These are phyloP conservation scores for Lymantria dispar DNA, from an alignment of 2,888 invertebrate genomes.

Conservation along the genomic window DNA sequence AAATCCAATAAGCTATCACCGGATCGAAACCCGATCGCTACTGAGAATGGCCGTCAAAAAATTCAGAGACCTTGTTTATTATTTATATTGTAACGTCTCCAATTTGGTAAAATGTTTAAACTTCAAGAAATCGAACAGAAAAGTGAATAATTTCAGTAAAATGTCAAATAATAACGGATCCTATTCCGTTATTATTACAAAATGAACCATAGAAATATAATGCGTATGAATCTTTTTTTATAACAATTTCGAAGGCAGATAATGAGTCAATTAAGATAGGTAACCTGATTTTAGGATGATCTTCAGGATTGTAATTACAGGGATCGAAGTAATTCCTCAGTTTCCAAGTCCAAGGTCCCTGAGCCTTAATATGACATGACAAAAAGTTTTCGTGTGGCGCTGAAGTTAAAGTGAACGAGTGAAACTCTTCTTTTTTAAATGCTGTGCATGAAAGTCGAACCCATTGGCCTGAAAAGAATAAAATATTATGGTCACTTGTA, in stretches of 20 bases:
- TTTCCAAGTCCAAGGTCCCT: conserved; percentile 98
- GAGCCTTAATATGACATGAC: conserved; percentile 95
- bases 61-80: no score
- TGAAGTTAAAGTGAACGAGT: conserved; percentile 97
- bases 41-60: no score
- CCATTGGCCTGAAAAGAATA: conserved; percentile 88
- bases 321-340: conserved; percentile 96
- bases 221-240: background rate
- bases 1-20: no score
- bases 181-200: no score
- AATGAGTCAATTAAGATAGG: background rate
- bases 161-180: no score
- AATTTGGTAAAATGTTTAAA: no score
- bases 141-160: no score
- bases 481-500: no score
- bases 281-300: conserved; percentile 89
- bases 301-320: conserved; percentile 93
- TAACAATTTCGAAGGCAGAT: background rate
- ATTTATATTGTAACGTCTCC: no score
- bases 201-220: no score
- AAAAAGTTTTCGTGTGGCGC: conserved; percentile 97
- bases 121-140: no score
- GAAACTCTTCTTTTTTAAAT: conserved; percentile 94
- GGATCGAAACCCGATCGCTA: no score
- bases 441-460: conserved; percentile 95